Conservation (phyloP, 1,140 invertebrate species). For the Drosophila cardini region DNA sequence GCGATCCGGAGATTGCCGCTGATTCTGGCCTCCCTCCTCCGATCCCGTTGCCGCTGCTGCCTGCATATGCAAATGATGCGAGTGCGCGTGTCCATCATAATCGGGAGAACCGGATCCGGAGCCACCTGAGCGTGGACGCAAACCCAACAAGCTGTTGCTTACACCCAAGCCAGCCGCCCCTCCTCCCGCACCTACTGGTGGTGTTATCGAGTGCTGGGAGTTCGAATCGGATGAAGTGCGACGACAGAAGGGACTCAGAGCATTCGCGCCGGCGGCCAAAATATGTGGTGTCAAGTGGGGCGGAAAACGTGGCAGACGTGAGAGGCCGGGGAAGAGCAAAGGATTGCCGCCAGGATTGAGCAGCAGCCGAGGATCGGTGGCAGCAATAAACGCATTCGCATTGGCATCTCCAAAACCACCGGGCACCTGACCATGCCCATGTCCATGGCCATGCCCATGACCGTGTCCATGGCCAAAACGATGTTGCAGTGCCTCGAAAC, state of each 20-base stretch:
- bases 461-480: slow-evolving; percentile 64
- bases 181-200: slow-evolving; percentile 55
- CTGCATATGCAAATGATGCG: slow-evolving; percentile 13
- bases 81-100: slow-evolving; percentile 5
- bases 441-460: slow-evolving; percentile 7
- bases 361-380: slow-evolving; percentile 77
- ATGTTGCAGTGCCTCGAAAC: slow-evolving; percentile 86
- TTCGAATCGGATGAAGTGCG: slow-evolving; percentile 83
- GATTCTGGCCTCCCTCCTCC: slow-evolving; percentile 27
- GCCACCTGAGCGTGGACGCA: slow-evolving; percentile 37
- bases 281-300: slow-evolving; percentile 75
- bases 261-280: slow-evolving; percentile 59
- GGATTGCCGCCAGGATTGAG: slow-evolving; percentile 85
- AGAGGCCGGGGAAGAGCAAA: slow-evolving; percentile 85
- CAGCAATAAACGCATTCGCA: slow-evolving; percentile 73
- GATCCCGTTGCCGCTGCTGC: slow-evolving; percentile 2
- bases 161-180: slow-evolving; percentile 39
- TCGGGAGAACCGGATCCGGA: slow-evolving; percentile 51
- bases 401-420: slow-evolving; percentile 37
- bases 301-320: slow-evolving; percentile 84
- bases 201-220: slow-evolving; percentile 84
- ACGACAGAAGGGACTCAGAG: slow-evolving; percentile 76
- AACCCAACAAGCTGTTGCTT: slow-evolving; percentile 37
- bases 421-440: slow-evolving; percentile 18
- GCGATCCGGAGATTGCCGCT: slow-evolving; percentile 71